These are phyloP conservation scores for Crenichthys baileyi DNA, from an alignment of 2,797 vertebrate species.

Conservation along the genomic window DNA sequence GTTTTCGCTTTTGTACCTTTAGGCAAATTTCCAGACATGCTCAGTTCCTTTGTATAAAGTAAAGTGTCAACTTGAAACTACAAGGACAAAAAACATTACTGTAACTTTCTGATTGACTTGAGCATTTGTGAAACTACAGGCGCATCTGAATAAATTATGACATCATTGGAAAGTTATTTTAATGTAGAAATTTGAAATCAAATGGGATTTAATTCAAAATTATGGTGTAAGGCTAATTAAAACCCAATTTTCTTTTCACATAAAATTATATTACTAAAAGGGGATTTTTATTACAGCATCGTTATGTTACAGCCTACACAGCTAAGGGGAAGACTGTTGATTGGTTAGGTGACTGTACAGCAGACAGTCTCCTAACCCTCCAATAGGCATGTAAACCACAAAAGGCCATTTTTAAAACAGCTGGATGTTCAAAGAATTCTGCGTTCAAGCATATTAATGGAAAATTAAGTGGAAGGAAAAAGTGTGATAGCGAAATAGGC, in stretches of 20 bases:
- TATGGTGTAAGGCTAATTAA: background rate
- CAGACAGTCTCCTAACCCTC: too few species aligned
- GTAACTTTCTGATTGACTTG: background rate
- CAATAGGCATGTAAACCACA: too few species aligned
- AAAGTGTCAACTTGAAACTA: slow-evolving; percentile 19
- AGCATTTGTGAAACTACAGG: background rate
- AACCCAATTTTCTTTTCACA: background rate
- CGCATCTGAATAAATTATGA: background rate
- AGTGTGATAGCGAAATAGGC: too few species aligned
- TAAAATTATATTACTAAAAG: background rate
- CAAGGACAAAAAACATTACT: background rate
- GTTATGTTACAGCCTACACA: background rate
- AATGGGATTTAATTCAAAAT: background rate
- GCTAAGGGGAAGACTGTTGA: too few species aligned
- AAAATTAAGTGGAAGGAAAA: too few species aligned
- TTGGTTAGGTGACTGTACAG: too few species aligned
- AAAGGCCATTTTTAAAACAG: too few species aligned
- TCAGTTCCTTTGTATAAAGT: slow-evolving; percentile 41
- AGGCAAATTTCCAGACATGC: slow-evolving; percentile 14
- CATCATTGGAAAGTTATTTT: background rate
- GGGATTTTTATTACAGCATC: background rate
- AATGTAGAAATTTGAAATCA: too few species aligned
- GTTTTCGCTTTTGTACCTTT: background rate
- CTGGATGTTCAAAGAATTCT: too few species aligned
- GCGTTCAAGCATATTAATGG: too few species aligned